Percentiles rank a stretch among this genome's conserved stretches.
phyloP scores from a whole-genome alignment of 2,797 vertebrate species.

The Paratrypauchen microcephalus region DNA sequence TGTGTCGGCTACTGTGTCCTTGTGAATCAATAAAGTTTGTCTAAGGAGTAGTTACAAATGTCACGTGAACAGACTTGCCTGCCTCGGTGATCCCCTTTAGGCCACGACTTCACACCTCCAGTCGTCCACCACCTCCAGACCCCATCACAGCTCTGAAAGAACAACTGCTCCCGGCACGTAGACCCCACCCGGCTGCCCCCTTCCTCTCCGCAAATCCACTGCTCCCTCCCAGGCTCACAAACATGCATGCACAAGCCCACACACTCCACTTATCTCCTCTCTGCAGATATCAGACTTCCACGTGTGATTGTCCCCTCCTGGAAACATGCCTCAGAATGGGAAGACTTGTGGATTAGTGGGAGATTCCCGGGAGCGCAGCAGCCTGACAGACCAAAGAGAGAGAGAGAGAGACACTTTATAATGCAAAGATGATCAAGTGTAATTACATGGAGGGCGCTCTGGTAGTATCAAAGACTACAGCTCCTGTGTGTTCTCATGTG shows the following conservation, averaged over 20 bases:
- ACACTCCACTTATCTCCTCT: constrained; percentile 69
- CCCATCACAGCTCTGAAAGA: constrained; percentile 66
- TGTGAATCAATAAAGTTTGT: no score
- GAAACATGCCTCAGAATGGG: constrained; percentile 30
- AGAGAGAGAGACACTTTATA: constrained; percentile 58
- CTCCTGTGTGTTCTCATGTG: constrained; percentile 45
- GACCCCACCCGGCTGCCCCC: constrained; percentile 27
- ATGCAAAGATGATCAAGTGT: constrained; percentile 74
- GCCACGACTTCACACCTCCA: constrained; percentile 64
- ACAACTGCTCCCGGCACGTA: constrained; percentile 63
- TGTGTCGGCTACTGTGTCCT: no score
- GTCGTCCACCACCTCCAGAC: constrained; percentile 60
- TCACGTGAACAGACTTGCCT: not conserved
- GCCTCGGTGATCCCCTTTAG: constrained; percentile 60
- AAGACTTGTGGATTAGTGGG: constrained; percentile 62
- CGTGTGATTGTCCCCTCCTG: constrained; percentile 55
- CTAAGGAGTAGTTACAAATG: not conserved
- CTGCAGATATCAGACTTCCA: constrained; percentile 67
- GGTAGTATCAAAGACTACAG: constrained; percentile 66
- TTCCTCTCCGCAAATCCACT: constrained; percentile 40
- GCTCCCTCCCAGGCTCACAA: constrained; percentile 62
- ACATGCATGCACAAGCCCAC: constrained; percentile 59
- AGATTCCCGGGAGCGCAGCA: constrained; percentile 58
- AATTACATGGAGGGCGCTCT: constrained; percentile 72
- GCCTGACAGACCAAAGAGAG: constrained; percentile 60